Evolutionary conservation across 1,140 invertebrate species (phyloP).

Genomic region (Choristoneura fumiferana): DNA sequence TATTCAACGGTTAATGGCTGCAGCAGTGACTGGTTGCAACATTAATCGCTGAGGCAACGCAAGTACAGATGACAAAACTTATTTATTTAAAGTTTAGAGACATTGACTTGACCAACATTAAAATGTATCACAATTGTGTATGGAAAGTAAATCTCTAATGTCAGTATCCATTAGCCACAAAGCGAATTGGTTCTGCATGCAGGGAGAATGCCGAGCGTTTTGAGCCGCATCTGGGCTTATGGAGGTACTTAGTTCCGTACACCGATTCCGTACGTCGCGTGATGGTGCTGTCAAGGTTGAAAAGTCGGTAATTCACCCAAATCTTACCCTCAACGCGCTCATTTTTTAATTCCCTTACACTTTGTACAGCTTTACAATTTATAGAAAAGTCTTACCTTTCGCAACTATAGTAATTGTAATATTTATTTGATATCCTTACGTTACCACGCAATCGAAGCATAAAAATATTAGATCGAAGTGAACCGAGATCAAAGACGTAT

Average conservation of each 20-base stretch:
- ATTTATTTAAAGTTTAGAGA: too few species aligned
- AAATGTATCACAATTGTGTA: too few species aligned
- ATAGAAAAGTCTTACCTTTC: not conserved
- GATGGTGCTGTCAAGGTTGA: conserved; percentile 22
- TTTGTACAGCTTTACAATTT: not conserved
- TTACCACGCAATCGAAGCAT: not conserved
- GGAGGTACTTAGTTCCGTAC: conserved; percentile 32
- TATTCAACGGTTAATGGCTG: too few species aligned
- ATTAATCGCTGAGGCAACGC: too few species aligned
- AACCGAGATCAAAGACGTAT: conserved; percentile 20
- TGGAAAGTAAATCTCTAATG: too few species aligned
- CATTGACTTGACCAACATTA: too few species aligned
- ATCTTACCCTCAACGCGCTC: conserved; percentile 3
- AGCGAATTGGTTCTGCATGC: conserved; percentile 8
- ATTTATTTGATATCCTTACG: conserved; percentile 6
- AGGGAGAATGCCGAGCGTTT: conserved; percentile 20
- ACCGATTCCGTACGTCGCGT: conserved; percentile 24
- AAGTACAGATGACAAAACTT: too few species aligned
- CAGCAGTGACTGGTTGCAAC: too few species aligned
- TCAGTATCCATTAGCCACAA: conserved; percentile 18
- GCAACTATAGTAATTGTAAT: not conserved
- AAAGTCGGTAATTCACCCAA: conserved; percentile 38
- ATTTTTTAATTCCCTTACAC: too few species aligned
- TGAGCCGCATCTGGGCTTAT: conserved; percentile 27
- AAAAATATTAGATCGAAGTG: conserved; percentile 10